phyloP scores from a whole-genome alignment of 2,113 vertebrate species.

The Entosphenus tridentatus region DNA sequence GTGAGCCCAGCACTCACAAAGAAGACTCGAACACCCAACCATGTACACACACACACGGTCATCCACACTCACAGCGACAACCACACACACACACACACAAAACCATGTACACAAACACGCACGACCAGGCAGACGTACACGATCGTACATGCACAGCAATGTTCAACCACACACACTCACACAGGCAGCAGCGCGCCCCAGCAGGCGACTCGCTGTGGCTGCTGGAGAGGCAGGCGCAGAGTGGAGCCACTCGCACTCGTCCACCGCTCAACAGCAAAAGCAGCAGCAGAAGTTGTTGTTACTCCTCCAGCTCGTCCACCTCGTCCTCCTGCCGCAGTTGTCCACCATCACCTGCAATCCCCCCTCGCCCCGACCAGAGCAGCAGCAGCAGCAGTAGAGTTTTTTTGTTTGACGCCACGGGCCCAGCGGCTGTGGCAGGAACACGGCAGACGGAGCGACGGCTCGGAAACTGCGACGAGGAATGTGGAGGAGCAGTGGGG shows the following conservation, averaged over 20 bases:
- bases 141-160: neutral
- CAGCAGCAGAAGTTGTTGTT: too few species aligned
- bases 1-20: neutral
- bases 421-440: neutral
- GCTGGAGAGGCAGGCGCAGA: too few species aligned
- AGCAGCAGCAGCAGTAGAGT: neutral
- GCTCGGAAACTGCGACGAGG: neutral
- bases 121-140: neutral
- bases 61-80: neutral
- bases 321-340: neutral
- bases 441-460: neutral
- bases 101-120: neutral
- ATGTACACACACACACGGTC: neutral
- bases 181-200: too few species aligned
- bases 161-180: neutral
- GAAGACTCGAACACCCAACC: neutral
- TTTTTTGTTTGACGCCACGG: neutral
- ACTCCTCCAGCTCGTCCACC: too few species aligned
- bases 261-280: too few species aligned
- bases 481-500: neutral
- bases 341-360: neutral
- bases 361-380: neutral
- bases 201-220: neutral
- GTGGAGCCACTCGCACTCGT: too few species aligned
- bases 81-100: constrained; percentile 1